Evolutionary conservation across 1,140 invertebrate genomes (phyloP).

Genomic region (Papilio dardanus): DNA sequence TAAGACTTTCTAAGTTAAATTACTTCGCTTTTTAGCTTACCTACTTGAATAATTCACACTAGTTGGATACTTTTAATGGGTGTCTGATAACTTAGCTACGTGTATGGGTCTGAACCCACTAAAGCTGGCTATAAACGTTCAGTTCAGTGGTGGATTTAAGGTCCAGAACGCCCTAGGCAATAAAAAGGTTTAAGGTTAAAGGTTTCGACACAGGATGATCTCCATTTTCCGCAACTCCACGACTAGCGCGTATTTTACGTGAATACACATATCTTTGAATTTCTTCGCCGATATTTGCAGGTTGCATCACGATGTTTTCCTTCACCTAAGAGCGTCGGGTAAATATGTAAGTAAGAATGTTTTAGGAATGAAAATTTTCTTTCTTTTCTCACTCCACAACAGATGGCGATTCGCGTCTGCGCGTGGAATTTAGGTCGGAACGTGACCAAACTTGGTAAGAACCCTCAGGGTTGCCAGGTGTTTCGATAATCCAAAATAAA

Average conservation of each 20-base stretch:
- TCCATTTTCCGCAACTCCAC: too few relatives aligned
- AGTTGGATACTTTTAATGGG: background rate
- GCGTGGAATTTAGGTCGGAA: constrained; percentile 55
- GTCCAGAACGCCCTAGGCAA: too few relatives aligned
- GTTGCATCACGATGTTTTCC: background rate
- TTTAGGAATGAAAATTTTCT: background rate
- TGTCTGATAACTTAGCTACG: background rate
- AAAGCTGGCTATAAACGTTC: too few relatives aligned
- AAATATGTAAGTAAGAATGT: too few relatives aligned
- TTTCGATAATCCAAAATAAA: background rate
- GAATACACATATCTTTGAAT: too few relatives aligned
- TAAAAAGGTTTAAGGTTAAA: too few relatives aligned
- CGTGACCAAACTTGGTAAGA: constrained; percentile 48
- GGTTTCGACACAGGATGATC: too few relatives aligned
- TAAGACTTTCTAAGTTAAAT: constrained; percentile 17
- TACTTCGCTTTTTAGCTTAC: constrained; percentile 10
- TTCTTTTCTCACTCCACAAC: background rate
- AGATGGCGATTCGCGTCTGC: constrained; percentile 44
- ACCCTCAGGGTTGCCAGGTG: constrained; percentile 26
- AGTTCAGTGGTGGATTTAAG: too few relatives aligned
- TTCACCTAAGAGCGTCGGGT: too few relatives aligned
- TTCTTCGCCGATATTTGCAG: too few relatives aligned
- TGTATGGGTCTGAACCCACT: background rate
- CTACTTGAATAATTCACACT: background rate
- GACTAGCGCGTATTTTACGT: too few relatives aligned